phyloP scores from a whole-genome alignment of 1,140 invertebrate genomes.

The Drosophila jambulina region DNA sequence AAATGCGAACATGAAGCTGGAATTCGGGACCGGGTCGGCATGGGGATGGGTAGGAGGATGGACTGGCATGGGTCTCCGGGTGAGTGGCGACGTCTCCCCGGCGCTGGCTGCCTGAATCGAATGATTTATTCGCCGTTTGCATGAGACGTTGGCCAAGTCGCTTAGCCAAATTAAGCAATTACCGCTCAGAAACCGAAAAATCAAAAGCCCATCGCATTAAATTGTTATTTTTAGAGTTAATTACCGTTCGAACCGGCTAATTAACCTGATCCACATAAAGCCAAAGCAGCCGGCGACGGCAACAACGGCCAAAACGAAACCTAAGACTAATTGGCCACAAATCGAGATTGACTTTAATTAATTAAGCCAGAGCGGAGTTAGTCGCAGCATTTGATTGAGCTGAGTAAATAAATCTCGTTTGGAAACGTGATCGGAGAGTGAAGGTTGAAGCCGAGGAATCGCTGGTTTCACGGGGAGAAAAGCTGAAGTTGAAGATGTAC shows the following conservation, averaged over 20 bases:
- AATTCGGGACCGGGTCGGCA: slow-evolving; percentile 2
- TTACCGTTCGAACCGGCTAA: slow-evolving; percentile 60
- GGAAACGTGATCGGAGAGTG: slow-evolving; percentile 33
- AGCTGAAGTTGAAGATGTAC: background rate
- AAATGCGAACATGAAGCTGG: slow-evolving; percentile 71
- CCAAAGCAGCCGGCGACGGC: slow-evolving; percentile 32
- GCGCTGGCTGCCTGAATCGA: slow-evolving; percentile 51
- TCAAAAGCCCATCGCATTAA: slow-evolving; percentile 62
- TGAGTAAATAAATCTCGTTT: slow-evolving; percentile 55
- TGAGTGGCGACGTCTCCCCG: slow-evolving; percentile 34
- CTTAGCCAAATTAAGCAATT: slow-evolving; percentile 81
- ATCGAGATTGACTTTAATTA: slow-evolving; percentile 76
- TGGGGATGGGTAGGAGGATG: background rate
- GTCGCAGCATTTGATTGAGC: slow-evolving; percentile 54
- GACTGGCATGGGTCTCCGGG: slow-evolving; percentile 5
- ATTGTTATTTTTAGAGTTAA: slow-evolving; percentile 65
- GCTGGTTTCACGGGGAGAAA: background rate
- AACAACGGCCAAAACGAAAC: slow-evolving; percentile 55
- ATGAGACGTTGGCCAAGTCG: slow-evolving; percentile 62
- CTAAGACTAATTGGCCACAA: slow-evolving; percentile 72
- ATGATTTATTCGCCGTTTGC: slow-evolving; percentile 80
- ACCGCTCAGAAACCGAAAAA: slow-evolving; percentile 35
- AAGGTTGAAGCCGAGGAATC: slow-evolving; percentile 20
- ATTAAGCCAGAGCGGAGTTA: slow-evolving; percentile 53
- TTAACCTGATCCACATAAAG: slow-evolving; percentile 78